Base-by-base conservation (phyloP, 2,113 vertebrate genomes). In the Hemibagrus wyckioides region DNA sequence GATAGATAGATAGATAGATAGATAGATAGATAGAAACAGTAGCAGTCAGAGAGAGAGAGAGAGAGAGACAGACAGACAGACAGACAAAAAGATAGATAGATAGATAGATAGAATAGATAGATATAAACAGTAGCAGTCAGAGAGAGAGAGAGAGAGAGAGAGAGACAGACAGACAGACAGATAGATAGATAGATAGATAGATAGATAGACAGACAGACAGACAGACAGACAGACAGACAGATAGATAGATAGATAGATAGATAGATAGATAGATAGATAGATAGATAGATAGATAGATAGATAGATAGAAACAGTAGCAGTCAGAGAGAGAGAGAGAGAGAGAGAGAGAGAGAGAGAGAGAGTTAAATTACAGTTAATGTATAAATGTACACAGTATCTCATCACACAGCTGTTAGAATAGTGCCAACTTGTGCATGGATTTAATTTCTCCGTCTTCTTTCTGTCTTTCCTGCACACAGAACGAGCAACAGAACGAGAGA, bases 1-100 rank as follows among this genome's bases (percentile, higher is more conserved):
- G n/a, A n/a, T 96, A 69, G 96, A 94, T 90, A 96, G 96, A 82
- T 96, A 44, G 41, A 44, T 44, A 44, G 41, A 44, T 44, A 44
- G 41, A 44, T 44, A 44, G 41, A 44, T 44, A 44, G 41, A 44
- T n/a, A n/a, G n/a, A n/a, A n/a, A n/a, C n/a, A n/a, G n/a, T n/a
- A n/a, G n/a, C n/a, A n/a, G n/a, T n/a, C n/a, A n/a, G n/a, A n/a
- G 44, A 7, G 69, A 41, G 69, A 73, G 69, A 76, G 21, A 48
- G 0, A 63, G 61, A 63, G 23, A 28, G 61, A 63, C 6, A 28
- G 25, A n/a, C 1, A 10, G 23, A n/a, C 1, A 9, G 23, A 63
- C 6, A 28, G 4, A 63, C 7, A 63, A 25, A n/a, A 7, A 2
- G 61, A 63, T 0, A 63, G 44, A 5, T 2, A 48, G 44, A 48